phyloP scores from a whole-genome alignment of 2,888 invertebrate genomes.

The Sinotaia quadrata region DNA sequence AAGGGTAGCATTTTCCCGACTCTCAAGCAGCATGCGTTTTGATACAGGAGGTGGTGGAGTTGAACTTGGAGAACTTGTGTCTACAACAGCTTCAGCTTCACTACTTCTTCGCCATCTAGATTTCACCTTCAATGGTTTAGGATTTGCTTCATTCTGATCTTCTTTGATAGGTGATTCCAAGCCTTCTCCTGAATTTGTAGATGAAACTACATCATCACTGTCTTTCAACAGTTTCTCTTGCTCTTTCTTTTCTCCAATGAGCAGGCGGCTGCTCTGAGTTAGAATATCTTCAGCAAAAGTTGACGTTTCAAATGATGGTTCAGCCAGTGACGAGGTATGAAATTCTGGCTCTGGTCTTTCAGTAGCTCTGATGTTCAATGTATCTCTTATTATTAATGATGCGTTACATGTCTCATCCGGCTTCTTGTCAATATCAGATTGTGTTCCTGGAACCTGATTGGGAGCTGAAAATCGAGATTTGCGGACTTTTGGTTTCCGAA shows the following conservation, averaged over 20 bases:
- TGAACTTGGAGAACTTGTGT: conserved; percentile 10
- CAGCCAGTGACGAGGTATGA: not conserved
- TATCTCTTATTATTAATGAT: too few species aligned
- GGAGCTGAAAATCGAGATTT: too few species aligned
- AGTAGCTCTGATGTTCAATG: not conserved
- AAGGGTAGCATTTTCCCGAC: conserved; percentile 19
- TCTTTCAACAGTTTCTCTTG: conserved; percentile 6
- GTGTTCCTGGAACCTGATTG: too few species aligned
- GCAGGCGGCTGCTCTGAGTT: not conserved
- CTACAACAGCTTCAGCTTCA: conserved; percentile 52
- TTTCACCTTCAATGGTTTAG: conserved; percentile 48
- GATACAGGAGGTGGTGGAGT: conserved; percentile 15
- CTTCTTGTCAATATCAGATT: too few species aligned
- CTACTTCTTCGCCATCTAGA: conserved; percentile 62
- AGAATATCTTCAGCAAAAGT: conserved; percentile 18
- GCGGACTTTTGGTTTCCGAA: conserved; percentile 2
- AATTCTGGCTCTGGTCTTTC: conserved; percentile 21
- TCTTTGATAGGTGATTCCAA: not conserved
- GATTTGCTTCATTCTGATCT: not conserved
- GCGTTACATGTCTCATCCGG: too few species aligned
- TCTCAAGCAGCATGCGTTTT: conserved; percentile 16
- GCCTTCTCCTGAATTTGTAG: conserved; percentile 19
- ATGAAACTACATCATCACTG: conserved; percentile 18
- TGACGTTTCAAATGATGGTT: conserved; percentile 31
- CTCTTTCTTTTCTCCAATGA: not conserved